Conservation (phyloP, 2,113 vertebrate species). For the Lagopus muta region DNA sequence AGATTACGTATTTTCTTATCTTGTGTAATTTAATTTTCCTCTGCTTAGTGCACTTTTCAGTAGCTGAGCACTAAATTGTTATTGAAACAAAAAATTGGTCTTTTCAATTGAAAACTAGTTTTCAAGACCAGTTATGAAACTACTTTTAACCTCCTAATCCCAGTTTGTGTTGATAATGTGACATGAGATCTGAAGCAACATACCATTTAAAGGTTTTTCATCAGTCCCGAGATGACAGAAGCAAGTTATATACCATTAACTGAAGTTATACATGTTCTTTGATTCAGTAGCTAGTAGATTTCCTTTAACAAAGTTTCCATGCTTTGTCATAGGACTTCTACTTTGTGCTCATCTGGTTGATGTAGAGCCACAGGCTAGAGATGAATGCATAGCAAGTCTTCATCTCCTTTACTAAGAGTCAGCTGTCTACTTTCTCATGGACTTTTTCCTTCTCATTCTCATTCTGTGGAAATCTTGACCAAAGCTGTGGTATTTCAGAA, state of each 20-base stretch:
- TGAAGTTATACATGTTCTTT: background rate
- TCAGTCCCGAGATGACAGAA: background rate
- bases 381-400: rapidly evolving
- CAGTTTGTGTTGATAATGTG: background rate
- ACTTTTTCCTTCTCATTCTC: background rate
- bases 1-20: background rate
- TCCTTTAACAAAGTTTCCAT: background rate
- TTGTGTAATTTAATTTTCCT: background rate
- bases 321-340: background rate
- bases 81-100: background rate
- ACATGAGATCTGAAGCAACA: background rate
- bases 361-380: background rate
- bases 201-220: background rate
- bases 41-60: background rate
- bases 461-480: background rate
- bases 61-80: background rate
- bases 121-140: background rate
- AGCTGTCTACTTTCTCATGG: background rate
- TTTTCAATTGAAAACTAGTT: background rate
- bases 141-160: background rate
- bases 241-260: background rate
- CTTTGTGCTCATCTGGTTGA: background rate
- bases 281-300: background rate
- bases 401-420: background rate
- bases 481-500: background rate